phyloP scores from a whole-genome alignment of 2,888 invertebrate species.

The Ectobius pallidus region DNA sequence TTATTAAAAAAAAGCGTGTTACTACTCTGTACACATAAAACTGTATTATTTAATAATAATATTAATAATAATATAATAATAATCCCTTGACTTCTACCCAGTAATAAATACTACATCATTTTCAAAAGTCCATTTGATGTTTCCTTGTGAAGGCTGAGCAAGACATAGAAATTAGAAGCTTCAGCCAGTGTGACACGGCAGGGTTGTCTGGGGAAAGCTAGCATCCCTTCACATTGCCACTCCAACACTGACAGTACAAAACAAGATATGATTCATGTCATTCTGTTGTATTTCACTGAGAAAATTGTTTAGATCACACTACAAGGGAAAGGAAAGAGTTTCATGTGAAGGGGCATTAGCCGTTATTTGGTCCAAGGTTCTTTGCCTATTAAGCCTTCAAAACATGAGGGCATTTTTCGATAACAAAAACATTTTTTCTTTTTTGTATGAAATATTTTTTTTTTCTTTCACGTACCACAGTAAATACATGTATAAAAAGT shows the following conservation, averaged over 20 bases:
- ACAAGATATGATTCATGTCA: conserved; percentile 15
- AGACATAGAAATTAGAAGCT: conserved; percentile 15
- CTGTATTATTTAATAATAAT: conserved; percentile 46
- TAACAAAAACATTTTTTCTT: conserved; percentile 34
- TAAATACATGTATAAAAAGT: conserved; percentile 44
- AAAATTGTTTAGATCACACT: background rate
- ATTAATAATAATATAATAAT: conserved; percentile 43
- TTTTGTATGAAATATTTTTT: conserved; percentile 25
- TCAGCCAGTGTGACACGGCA: conserved; percentile 28
- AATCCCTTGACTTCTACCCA: conserved; percentile 45
- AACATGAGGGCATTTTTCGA: conserved; percentile 15
- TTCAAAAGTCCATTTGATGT: conserved; percentile 42
- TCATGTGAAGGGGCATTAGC: conserved; percentile 35
- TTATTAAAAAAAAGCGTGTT: too few relatives aligned
- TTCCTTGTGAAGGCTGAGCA: conserved; percentile 36
- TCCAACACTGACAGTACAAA: conserved; percentile 17
- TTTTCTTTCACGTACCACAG: conserved; percentile 36
- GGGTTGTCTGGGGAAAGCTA: conserved; percentile 26
- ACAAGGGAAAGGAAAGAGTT: background rate
- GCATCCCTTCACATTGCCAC: background rate
- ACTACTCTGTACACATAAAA: conserved; percentile 47
- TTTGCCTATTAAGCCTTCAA: conserved; percentile 31
- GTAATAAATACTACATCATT: conserved; percentile 46
- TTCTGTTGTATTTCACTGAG: background rate
- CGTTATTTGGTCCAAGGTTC: conserved; percentile 39